phyloP scores from a whole-genome alignment of 2,113 vertebrate genomes.

The Acrocephalus kingi region DNA sequence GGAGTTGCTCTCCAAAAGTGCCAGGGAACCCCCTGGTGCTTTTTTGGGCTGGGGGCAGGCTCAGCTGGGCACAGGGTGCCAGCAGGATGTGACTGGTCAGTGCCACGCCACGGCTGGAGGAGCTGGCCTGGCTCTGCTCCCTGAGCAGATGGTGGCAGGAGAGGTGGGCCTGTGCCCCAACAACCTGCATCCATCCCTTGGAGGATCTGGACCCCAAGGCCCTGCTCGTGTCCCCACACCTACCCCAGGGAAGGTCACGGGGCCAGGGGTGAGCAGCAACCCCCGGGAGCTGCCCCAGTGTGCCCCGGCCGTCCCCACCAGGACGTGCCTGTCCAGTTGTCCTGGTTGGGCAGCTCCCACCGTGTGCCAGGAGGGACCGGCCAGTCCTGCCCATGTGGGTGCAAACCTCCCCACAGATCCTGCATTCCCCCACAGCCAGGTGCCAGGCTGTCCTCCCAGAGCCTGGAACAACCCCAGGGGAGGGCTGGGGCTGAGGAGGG shows the following conservation, averaged over 20 bases:
- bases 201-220: background rate
- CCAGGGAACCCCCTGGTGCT: accelerated
- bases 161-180: background rate
- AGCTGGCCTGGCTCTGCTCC: background rate
- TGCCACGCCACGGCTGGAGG: background rate
- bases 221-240: background rate
- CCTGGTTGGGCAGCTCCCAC: background rate
- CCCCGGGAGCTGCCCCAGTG: background rate
- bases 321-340: background rate
- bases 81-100: background rate
- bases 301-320: background rate
- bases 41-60: background rate
- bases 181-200: background rate
- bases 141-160: background rate
- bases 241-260: background rate
- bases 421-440: background rate
- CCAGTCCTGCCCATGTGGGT: background rate
- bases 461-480: background rate
- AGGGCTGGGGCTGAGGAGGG: background rate
- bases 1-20: background rate
- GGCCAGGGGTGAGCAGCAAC: background rate
- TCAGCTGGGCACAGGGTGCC: background rate
- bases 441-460: background rate
- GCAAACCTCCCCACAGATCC: background rate
- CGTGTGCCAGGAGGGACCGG: background rate